Evolutionary conservation across 2,113 vertebrate species (phyloP).

Genomic region (Pedionomus torquatus): DNA sequence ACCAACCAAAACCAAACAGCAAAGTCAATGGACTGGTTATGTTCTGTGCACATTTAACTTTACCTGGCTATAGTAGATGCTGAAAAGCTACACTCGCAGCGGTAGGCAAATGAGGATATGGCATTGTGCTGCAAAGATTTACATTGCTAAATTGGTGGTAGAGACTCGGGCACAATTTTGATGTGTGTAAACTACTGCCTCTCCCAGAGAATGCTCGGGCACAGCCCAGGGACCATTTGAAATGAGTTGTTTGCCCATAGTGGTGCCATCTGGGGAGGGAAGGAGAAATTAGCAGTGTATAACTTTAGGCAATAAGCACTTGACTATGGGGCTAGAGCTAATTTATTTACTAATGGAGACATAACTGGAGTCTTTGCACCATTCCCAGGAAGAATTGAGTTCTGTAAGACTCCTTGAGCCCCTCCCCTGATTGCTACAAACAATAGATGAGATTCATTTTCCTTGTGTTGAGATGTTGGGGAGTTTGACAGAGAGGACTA

Average conservation of each 20-base stretch:
- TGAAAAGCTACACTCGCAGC: not conserved
- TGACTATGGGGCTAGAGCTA: not conserved
- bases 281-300: not conserved
- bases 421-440: not conserved
- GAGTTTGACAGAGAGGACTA: not conserved
- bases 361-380: not conserved
- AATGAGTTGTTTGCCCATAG: not conserved
- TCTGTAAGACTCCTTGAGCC: not conserved
- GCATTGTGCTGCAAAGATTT: not conserved
- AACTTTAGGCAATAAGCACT: not conserved
- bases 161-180: not conserved
- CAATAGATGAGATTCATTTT: too few species aligned
- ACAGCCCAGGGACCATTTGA: not conserved
- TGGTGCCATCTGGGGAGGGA: fast-evolving
- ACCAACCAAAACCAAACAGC: too few species aligned
- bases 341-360: not conserved
- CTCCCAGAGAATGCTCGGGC: not conserved
- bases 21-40: not conserved
- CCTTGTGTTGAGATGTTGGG: not conserved
- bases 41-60: not conserved
- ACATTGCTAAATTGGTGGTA: not conserved
- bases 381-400: not conserved
- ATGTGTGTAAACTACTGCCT: not conserved
- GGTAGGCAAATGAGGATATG: fast-evolving
- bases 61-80: not conserved